Evolutionary conservation across 2,113 vertebrate genomes (phyloP).

Genomic region (Arizona elegans): DNA sequence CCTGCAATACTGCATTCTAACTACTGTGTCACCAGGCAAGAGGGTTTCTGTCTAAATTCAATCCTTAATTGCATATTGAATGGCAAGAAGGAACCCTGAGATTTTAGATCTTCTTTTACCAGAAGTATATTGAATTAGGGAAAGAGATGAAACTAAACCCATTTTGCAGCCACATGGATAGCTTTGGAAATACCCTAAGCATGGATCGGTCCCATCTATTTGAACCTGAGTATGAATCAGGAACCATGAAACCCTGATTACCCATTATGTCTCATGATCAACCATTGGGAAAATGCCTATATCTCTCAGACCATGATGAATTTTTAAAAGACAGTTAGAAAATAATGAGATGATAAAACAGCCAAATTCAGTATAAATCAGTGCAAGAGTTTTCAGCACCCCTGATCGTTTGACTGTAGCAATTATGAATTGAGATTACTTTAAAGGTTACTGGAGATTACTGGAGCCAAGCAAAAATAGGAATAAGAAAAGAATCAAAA

Average conservation of each 20-base stretch:
- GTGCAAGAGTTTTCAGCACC: too few species aligned
- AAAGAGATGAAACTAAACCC: neutral
- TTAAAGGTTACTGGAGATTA: too few species aligned
- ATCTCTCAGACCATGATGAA: neutral
- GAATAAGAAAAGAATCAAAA: neutral
- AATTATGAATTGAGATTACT: too few species aligned
- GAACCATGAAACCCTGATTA: neutral
- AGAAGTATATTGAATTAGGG: neutral
- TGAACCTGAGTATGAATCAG: neutral
- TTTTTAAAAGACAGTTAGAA: neutral
- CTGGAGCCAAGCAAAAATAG: neutral
- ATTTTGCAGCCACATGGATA: neutral
- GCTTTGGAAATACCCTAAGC: neutral
- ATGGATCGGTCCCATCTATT: neutral
- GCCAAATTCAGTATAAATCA: too few species aligned
- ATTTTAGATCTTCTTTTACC: neutral
- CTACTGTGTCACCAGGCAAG: neutral
- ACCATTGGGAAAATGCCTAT: neutral
- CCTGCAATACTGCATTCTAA: neutral
- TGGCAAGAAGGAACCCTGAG: neutral
- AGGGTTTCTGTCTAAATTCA: neutral
- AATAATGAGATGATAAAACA: neutral
- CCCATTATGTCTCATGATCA: neutral
- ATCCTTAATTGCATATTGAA: neutral
- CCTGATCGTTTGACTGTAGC: too few species aligned